Conservation (phyloP, 2,888 invertebrate genomes). For the Embidobia sp. region DNA sequence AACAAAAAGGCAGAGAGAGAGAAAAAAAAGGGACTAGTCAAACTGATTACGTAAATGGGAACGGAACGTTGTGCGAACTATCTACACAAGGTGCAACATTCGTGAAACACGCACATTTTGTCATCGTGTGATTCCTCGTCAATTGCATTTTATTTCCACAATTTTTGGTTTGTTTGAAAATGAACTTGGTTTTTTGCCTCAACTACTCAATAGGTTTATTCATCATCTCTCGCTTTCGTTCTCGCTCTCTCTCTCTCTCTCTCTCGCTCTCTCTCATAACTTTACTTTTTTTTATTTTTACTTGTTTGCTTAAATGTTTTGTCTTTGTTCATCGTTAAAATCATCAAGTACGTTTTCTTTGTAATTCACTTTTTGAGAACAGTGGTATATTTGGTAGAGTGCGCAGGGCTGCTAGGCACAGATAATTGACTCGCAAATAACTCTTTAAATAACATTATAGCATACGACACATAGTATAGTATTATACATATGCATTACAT, state of each 20-base stretch:
- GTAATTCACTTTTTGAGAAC: conserved; percentile 76
- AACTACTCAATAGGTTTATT: conserved; percentile 52
- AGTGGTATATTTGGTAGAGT: conserved; percentile 81
- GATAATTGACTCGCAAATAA: conserved; percentile 86
- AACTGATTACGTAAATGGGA: conserved; percentile 78
- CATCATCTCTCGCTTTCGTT: conserved; percentile 65
- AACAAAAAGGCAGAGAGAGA: not conserved
- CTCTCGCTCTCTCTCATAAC: conserved; percentile 35
- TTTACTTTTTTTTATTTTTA: conserved; percentile 54
- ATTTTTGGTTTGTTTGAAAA: conserved; percentile 65
- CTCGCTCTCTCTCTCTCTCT: conserved; percentile 61
- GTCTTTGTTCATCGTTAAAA: conserved; percentile 62
- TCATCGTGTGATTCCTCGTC: conserved; percentile 59
- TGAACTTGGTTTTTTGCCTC: conserved; percentile 49
- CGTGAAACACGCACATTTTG: conserved; percentile 71
- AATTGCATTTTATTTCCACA: conserved; percentile 56
- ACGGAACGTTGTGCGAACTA: conserved; percentile 79
- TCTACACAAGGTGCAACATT: conserved; percentile 78
- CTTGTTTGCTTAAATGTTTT: conserved; percentile 66
- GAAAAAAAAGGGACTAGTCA: conserved; percentile 23
- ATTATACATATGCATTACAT: conserved; percentile 75
- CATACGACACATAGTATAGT: conserved; percentile 81
- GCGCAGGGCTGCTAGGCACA: conserved; percentile 84
- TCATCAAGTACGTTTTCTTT: conserved; percentile 68
- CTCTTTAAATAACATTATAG: conserved; percentile 82